Evolutionary conservation across 30 jellyfish, hydroid and myxozoan species (phyloP).

Genomic region (Aurelia aurita complex sp. Pacific): DNA sequence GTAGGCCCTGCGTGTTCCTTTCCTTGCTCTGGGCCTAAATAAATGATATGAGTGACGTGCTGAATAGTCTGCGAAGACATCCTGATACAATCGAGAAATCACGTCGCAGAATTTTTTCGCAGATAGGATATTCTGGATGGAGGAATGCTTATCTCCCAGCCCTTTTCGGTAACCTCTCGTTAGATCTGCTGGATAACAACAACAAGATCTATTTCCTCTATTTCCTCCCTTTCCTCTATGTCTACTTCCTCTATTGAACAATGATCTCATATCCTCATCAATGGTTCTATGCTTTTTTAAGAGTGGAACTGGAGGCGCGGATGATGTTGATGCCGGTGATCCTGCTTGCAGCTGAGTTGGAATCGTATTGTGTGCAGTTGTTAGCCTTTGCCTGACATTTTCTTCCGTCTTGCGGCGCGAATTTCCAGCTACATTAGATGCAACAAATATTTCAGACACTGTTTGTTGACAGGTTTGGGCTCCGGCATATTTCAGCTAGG

Average conservation of each 20-base stretch:
- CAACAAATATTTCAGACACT: neutral
- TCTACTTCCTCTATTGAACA: neutral
- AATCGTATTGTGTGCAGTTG: neutral
- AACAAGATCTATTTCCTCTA: too few species aligned
- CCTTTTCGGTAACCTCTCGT: too few species aligned
- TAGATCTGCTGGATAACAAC: too few species aligned
- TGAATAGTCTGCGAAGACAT: too few species aligned
- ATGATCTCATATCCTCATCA: neutral
- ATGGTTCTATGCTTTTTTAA: neutral
- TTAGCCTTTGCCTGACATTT: neutral
- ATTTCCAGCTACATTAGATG: neutral
- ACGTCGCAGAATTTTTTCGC: too few species aligned
- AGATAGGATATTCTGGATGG: too few species aligned
- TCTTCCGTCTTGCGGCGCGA: neutral
- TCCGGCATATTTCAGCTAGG: too few species aligned
- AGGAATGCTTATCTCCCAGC: too few species aligned
- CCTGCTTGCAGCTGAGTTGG: neutral
- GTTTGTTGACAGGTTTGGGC: neutral
- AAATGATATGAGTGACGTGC: too few species aligned
- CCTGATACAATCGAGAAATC: too few species aligned
- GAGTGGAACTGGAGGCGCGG: neutral
- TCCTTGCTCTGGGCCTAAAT: too few species aligned
- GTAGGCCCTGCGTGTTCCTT: too few species aligned
- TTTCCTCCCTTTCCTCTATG: neutral
- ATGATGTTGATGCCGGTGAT: neutral